Percentiles rank a stretch among this genome's conserved stretches.
These are phyloP conservation scores for Blomia tropicalis DNA, from an alignment of 2,888 invertebrate species.

Conservation along the genomic window DNA sequence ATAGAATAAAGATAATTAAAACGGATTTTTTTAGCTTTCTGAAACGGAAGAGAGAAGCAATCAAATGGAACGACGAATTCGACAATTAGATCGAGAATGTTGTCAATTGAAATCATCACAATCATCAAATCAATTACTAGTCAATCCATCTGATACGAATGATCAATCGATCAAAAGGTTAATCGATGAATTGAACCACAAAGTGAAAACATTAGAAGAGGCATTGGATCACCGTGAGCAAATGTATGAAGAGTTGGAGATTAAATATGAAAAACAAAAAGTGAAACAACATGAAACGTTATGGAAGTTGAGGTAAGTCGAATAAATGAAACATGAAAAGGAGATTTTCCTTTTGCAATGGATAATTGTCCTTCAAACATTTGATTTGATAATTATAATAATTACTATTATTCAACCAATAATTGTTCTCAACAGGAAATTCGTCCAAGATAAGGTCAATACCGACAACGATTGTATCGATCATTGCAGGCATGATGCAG, in stretches of 20 bases:
- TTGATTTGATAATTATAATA: neutral
- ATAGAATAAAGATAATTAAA: neutral
- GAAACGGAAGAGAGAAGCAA: conserved; percentile 30
- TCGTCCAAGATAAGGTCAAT: neutral
- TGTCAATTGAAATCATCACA: neutral
- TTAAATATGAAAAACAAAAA: conserved; percentile 6
- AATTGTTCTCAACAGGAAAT: conserved; percentile 1
- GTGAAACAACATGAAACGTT: conserved; percentile 6
- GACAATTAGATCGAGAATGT: conserved; percentile 24
- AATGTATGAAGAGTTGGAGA: conserved; percentile 4
- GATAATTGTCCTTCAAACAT: too few relatives aligned
- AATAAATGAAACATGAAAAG: neutral
- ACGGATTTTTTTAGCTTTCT: conserved; percentile 25
- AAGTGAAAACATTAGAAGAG: neutral
- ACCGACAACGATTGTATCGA: too few relatives aligned
- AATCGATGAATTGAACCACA: conserved; percentile 10
- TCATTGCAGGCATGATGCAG: too few relatives aligned
- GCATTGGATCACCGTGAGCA: neutral
- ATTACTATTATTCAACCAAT: neutral
- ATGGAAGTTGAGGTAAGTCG: neutral
- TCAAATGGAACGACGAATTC: conserved; percentile 29
- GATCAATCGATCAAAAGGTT: neutral
- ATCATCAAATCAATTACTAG: neutral
- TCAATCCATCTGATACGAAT: neutral
- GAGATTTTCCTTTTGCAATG: too few relatives aligned